phyloP scores from a whole-genome alignment of 1,140 invertebrate species.

The Conus betulinus region DNA sequence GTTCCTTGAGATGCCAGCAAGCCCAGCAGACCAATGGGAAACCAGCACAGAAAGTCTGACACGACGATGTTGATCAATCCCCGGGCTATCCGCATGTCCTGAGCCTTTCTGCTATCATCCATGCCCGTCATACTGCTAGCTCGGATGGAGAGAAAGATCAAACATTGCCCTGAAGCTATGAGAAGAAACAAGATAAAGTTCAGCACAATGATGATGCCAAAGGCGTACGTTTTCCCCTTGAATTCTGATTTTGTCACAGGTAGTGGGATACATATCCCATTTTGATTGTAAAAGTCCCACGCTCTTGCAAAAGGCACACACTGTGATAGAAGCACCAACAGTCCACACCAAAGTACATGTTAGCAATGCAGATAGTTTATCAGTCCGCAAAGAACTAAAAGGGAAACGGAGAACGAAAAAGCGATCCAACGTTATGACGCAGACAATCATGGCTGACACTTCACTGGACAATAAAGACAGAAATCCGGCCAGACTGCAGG shows the following conservation, averaged over 20 bases:
- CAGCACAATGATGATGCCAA: slow-evolving; percentile 46
- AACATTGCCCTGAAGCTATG: slow-evolving; percentile 48
- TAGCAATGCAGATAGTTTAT: slow-evolving; percentile 18
- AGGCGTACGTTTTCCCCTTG: slow-evolving; percentile 50
- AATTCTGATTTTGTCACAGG: slow-evolving; percentile 41
- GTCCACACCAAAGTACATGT: slow-evolving; percentile 34
- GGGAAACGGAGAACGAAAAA: slow-evolving; percentile 58
- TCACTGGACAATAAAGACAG: slow-evolving; percentile 60
- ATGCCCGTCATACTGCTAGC: slow-evolving; percentile 30
- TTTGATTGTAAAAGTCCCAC: slow-evolving; percentile 49
- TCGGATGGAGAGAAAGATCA: slow-evolving; percentile 43
- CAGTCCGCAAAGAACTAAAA: slow-evolving; percentile 41
- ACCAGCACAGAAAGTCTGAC: slow-evolving; percentile 53
- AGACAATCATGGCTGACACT: slow-evolving; percentile 59
- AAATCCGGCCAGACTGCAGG: slow-evolving; percentile 59
- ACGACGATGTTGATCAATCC: slow-evolving; percentile 41
- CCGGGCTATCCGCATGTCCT: slow-evolving; percentile 46
- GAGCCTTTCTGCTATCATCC: slow-evolving; percentile 12
- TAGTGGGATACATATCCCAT: slow-evolving; percentile 53
- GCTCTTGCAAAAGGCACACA: slow-evolving; percentile 46
- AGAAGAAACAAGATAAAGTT: slow-evolving; percentile 50
- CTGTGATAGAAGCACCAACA: slow-evolving; percentile 32
- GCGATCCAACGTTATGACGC: slow-evolving; percentile 62
- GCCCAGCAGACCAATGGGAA: slow-evolving; percentile 53
- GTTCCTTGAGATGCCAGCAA: slow-evolving; percentile 27